Base-by-base conservation (phyloP, 2,113 vertebrate species). In the Mungos mungo region DNA sequence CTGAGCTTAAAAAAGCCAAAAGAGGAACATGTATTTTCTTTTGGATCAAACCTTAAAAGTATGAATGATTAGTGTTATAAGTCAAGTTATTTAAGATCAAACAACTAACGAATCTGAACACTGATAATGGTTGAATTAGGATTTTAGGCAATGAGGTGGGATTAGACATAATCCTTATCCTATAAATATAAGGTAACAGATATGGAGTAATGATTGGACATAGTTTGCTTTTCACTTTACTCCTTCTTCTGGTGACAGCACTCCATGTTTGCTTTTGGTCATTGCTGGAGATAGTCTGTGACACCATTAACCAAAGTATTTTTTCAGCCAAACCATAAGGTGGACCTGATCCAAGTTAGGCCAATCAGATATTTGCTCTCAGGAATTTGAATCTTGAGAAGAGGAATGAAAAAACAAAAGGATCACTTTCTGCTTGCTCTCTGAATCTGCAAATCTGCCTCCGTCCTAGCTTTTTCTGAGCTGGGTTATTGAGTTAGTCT, bases 21-120 rank as follows among this genome's bases (percentile, higher is more conserved):
- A 57, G 84, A 93, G 19, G 25, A 76, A 66, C 7, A 33, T 54
- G 45, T 66, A n/a, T 74, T 96, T 96, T 87, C 85, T 83, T 95
- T 92, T 38, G 60, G 68, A 80, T 38, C 33, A 1, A 96, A 19
- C 7, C 41, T 93, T 66, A 79, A 93, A 97, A 95, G 93, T 66
- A 86, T 35, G 92, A 85, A 96, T 68, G 35, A 86, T 87, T 7
- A n/a, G 18, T 69, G n/a, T 93, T 95, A 68, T 31, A 90, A 88
- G 71, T 88, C 71, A 96, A 71, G 27, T 72, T 84, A 38, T 29
- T 23, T 84, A 83, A 88, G 50, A 85, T 80, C 66, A 83, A 35
- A 5, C 41, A 93, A 81, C 11, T 29, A 88, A 81, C 10, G 81
- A 66, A 84, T 5, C 45, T 65, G 41, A 57, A 18, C 35, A 68